These are phyloP conservation scores for Channa striata DNA, from an alignment of 2,797 vertebrate species.

Conservation along the genomic window DNA sequence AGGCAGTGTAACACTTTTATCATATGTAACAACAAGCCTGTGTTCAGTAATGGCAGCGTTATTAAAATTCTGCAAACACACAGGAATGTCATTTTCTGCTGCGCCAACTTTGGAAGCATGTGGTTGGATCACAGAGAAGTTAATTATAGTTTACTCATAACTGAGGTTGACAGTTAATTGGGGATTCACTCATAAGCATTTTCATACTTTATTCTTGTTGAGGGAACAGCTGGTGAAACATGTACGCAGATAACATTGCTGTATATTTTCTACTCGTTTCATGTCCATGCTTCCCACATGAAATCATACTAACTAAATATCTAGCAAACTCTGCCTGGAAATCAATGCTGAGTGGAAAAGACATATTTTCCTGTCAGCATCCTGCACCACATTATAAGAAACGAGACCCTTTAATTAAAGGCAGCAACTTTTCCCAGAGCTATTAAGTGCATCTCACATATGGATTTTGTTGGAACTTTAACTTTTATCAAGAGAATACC, in stretches of 20 bases:
- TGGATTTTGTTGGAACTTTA: too few species aligned
- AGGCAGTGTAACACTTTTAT: slow-evolving; percentile 25
- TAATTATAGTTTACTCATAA: slow-evolving; percentile 35
- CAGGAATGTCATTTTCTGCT: not conserved
- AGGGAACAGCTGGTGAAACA: not conserved
- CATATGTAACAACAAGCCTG: slow-evolving; percentile 8
- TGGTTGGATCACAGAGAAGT: slow-evolving; percentile 16
- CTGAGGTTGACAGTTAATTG: slow-evolving; percentile 7
- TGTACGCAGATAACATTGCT: not conserved
- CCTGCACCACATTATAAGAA: too few species aligned
- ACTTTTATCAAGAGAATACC: too few species aligned
- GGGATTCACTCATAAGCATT: slow-evolving; percentile 3
- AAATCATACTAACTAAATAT: not conserved
- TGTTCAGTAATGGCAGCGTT: slow-evolving; percentile 2
- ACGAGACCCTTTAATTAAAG: too few species aligned
- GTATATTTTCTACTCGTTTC: slow-evolving; percentile 5
- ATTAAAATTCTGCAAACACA: slow-evolving; percentile 27
- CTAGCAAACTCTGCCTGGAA: too few species aligned
- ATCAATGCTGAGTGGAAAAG: too few species aligned
- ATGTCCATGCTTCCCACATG: not conserved
- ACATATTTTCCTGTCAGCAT: too few species aligned
- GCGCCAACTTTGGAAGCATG: not conserved
- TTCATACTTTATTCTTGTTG: slow-evolving; percentile 10
- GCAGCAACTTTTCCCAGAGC: too few species aligned
- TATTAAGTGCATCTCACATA: too few species aligned